Percentiles rank a stretch among this genome's conserved stretches.
Evolutionary conservation across 2,113 vertebrate genomes (phyloP).

Genomic region (Peucedramus taeniatus): DNA sequence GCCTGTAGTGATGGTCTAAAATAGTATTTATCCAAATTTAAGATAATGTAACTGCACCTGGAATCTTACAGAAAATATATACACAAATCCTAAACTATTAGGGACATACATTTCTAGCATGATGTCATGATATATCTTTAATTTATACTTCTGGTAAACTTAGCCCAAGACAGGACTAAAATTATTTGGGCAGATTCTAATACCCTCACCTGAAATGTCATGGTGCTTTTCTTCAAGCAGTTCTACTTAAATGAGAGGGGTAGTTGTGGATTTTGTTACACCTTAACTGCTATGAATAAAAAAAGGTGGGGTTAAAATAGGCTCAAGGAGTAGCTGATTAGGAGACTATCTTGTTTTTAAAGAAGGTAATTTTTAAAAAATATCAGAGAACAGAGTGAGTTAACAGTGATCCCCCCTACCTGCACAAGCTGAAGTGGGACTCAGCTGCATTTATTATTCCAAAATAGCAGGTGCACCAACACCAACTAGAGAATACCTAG

Average conservation of each 20-base stretch:
- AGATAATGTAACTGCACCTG: neutral
- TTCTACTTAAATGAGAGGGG: neutral
- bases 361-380: neutral
- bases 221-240: neutral
- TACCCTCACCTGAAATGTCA: neutral
- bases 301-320: neutral
- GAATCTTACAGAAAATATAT: neutral
- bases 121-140: neutral
- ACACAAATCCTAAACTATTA: neutral
- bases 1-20: neutral
- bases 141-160: neutral
- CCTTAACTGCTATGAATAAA: neutral
- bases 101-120: neutral
- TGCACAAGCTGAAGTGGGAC: neutral
- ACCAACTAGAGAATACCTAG: neutral
- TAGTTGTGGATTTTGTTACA: neutral
- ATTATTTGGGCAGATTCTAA: neutral
- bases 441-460: neutral
- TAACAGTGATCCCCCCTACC: neutral
- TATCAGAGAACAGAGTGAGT: neutral
- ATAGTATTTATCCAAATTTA: neutral
- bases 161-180: neutral
- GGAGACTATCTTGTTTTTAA: neutral
- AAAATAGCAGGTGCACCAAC: slow-evolving; percentile 4
- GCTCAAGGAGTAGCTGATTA: neutral